These are phyloP conservation scores for Zaprionus nigranus DNA, from an alignment of 1,140 invertebrate species.

Conservation along the genomic window DNA sequence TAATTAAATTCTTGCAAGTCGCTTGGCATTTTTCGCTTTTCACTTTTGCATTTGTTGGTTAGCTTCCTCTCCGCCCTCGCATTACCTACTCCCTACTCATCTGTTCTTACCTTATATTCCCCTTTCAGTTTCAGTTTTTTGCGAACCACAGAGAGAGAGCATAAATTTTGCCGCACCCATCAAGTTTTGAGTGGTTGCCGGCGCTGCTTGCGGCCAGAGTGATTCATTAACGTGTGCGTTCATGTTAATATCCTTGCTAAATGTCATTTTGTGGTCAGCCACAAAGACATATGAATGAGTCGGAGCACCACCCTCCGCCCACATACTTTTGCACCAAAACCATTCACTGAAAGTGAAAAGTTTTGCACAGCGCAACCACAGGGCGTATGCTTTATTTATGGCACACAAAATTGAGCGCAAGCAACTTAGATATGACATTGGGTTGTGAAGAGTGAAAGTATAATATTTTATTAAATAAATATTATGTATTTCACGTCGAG, in stretches of 20 bases:
- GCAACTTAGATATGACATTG: constrained; percentile 16
- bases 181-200: constrained; percentile 46
- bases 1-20: constrained; percentile 64
- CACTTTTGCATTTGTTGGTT: constrained; percentile 27
- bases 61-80: background rate
- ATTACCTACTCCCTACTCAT: background rate
- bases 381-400: constrained; percentile 44
- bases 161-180: constrained; percentile 43
- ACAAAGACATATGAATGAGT: constrained; percentile 34
- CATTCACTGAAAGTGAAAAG: constrained; percentile 32
- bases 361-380: constrained; percentile 32
- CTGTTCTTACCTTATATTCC: background rate
- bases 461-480: background rate
- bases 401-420: constrained; percentile 9
- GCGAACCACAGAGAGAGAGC: constrained; percentile 33
- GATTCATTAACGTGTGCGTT: constrained; percentile 58
- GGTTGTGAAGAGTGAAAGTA: constrained; percentile 18
- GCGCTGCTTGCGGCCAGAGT: constrained; percentile 26
- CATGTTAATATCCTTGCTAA: constrained; percentile 60
- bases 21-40: constrained; percentile 51
- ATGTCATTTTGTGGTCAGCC: constrained; percentile 50
- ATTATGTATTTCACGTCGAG: constrained; percentile 8
- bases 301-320: background rate
- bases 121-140: constrained; percentile 14
- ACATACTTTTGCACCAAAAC: background rate